Conservation (phyloP, 1,140 invertebrate genomes). For the Hylaeus anthracinus region DNA sequence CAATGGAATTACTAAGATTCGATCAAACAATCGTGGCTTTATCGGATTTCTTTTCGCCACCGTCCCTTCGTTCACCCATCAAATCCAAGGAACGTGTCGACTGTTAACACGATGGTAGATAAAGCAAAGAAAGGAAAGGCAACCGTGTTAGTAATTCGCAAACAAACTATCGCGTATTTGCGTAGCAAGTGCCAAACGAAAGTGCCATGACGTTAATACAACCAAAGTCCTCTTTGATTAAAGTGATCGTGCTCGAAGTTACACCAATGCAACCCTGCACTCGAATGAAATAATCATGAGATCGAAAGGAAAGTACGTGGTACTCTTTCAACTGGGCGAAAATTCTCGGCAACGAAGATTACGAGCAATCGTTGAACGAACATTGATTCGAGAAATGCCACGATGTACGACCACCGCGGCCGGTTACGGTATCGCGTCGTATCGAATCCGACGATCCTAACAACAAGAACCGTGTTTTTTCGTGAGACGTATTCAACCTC, state of each 20-base stretch:
- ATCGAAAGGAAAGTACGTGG: background rate
- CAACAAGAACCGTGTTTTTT: too few species aligned
- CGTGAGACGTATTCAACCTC: background rate
- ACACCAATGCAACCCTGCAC: background rate
- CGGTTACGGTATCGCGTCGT: too few species aligned
- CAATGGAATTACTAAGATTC: background rate
- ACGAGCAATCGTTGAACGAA: background rate
- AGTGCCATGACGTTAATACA: background rate
- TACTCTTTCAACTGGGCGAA: background rate
- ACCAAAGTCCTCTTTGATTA: slow-evolving; percentile 18
- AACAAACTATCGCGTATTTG: background rate
- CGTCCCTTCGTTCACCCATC: too few species aligned
- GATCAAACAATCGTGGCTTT: background rate
- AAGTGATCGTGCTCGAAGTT: slow-evolving; percentile 19
- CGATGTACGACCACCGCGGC: too few species aligned
- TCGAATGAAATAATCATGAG: slow-evolving; percentile 33
- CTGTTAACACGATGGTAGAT: background rate
- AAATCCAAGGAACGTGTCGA: background rate
- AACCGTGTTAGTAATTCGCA: background rate
- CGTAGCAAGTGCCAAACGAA: background rate
- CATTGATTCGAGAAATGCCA: too few species aligned
- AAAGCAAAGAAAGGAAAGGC: background rate
- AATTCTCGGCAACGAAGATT: background rate
- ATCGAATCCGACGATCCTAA: background rate
- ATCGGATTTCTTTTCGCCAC: background rate